Base-by-base conservation (phyloP, 2,888 invertebrate genomes). In the Tachystola acroxantha region DNA sequence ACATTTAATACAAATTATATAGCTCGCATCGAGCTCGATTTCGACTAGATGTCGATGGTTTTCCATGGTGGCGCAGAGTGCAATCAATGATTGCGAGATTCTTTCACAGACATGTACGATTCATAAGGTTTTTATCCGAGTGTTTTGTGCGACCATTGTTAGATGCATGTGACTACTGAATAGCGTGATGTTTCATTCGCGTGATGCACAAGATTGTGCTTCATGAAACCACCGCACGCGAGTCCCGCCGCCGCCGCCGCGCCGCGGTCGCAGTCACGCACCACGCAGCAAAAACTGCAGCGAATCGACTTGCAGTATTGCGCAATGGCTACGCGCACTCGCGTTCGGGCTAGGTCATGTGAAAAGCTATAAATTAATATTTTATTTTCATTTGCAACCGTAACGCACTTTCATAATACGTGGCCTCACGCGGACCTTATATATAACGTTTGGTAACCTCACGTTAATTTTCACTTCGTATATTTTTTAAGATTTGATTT, bases 321-420 rank as follows among this genome's bases (percentile, higher is more conserved):
- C 29, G 40, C 34, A 42, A 42, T 25, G 36, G 22, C 33, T 7
- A 32, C 29, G 35, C 24, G 46, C 53, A 48, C 54, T 60, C 50
- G 48, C 52, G 51, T 56, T 66, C 59, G 56, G 53, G 66, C 56
- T 66, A 64, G 68, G 70, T 69, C 72, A 68, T 55, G 54, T 60
- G 61, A 64, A 64, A 65, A 64, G 43, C 29, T 24, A 24, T 35
- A 27, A 22, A 37, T 37, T 33, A 37, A 32, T 29, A 37, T 43
- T 37, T 32, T 28, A 7, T 24, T 33, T 20, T 24, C 30, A 24
- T 32, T n/a, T 40, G 35, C 32, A 24, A 28, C 16, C 14, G 29
- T 19, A 22, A 30, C 28, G 24, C 32, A 34, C 36, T 42, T 36
- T 39, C 36, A 38, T 36, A 42, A 38, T 35, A 32, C 22, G 29